Conservation (phyloP, 2,113 vertebrate genomes). For the Saimiri boliviensis region DNA sequence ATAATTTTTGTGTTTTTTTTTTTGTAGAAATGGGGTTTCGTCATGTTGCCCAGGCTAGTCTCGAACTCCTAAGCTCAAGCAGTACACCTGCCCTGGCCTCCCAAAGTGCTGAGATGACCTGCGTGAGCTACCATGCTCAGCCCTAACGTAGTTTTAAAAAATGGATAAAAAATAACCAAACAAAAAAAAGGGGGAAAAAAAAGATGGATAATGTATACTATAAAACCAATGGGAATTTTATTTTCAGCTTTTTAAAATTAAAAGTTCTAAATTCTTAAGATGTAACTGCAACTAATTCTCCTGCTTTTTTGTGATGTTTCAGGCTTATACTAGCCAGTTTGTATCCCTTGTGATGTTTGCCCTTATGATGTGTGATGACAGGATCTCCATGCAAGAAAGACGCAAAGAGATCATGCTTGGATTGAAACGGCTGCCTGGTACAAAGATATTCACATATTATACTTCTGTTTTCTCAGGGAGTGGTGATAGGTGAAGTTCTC, state of each 20-base stretch:
- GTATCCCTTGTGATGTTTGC: slow-evolving; percentile 98
- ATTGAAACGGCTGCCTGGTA: slow-evolving; percentile 95
- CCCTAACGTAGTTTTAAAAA: background rate
- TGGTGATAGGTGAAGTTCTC: background rate
- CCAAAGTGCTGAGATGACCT: too few species aligned
- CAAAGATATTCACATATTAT: background rate
- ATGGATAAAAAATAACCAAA: background rate
- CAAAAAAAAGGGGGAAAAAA: background rate
- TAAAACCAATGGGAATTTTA: background rate
- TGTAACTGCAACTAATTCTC: accelerated
- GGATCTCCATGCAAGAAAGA: slow-evolving; percentile 97
- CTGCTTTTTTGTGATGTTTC: background rate
- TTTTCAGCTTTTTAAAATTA: background rate
- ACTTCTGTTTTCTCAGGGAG: background rate
- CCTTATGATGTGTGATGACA: slow-evolving; percentile 97
- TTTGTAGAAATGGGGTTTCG: too few species aligned
- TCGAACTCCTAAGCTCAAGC: too few species aligned
- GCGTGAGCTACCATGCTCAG: too few species aligned
- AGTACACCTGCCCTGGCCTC: too few species aligned
- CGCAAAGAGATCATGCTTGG: slow-evolving; percentile 96
- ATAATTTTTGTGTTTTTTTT: too few species aligned
- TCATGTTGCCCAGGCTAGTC: too few species aligned
- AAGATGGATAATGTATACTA: background rate
- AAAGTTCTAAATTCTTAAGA: slow-evolving; percentile 33
- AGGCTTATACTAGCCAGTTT: slow-evolving; percentile 99